Conservation (phyloP, 2,888 invertebrate species). For the Enchytraeus crypticus region DNA sequence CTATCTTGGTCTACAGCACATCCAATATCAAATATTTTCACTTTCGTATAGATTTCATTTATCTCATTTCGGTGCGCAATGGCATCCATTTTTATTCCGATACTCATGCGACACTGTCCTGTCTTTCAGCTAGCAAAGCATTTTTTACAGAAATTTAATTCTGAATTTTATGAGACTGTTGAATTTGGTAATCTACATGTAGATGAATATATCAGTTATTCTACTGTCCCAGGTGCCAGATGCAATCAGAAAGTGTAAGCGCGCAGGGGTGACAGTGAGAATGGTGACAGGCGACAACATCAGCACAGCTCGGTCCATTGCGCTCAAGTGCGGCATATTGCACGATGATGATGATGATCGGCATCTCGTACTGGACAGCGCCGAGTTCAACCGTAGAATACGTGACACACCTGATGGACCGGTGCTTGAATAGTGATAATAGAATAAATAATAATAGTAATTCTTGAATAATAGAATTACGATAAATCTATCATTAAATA, state of each 20-base stretch:
- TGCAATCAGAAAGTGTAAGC: conserved; percentile 89
- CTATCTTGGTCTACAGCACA: no score
- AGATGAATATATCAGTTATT: not conserved
- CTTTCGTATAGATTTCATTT: no score
- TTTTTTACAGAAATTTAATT: no score
- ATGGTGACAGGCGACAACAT: conserved; percentile 99
- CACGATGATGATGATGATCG: conserved; percentile 88
- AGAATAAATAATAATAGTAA: no score
- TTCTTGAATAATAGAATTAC: no score
- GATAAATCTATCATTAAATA: no score
- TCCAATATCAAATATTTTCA: no score
- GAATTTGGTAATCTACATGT: not conserved
- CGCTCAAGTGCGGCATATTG: conserved; percentile 85
- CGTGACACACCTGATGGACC: conserved; percentile 57
- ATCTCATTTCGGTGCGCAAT: not conserved
- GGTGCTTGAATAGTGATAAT: no score
- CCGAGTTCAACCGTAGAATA: conserved; percentile 89
- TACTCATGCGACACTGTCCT: not conserved
- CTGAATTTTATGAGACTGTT: no score
- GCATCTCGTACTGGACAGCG: conserved; percentile 90
- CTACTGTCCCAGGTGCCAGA: conserved; percentile 83
- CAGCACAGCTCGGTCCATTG: conserved; percentile 95
- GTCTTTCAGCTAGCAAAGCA: not conserved
- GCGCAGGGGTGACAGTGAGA: conserved; percentile 93
- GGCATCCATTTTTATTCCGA: not conserved